Evolutionary conservation across 2,113 vertebrate species (phyloP).

Genomic region (Ceyx cyanopectus): DNA sequence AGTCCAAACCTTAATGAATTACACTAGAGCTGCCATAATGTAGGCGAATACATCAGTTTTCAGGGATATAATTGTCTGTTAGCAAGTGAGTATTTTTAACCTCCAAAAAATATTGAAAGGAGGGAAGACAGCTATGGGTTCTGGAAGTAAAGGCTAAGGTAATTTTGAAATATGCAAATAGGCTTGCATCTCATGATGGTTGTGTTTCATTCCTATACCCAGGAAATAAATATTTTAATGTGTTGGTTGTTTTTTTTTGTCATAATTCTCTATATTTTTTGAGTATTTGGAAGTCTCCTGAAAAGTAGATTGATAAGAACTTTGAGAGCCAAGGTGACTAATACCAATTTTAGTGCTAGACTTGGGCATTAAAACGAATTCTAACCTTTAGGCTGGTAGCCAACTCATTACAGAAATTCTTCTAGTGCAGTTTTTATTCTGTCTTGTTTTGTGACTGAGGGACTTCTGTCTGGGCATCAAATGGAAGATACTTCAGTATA

Average conservation of each 20-base stretch:
- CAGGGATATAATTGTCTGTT: not conserved
- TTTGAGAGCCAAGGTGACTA: constrained; percentile 17
- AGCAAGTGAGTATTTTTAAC: not conserved
- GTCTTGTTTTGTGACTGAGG: constrained; percentile 4
- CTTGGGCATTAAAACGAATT: not conserved
- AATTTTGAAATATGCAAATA: not conserved
- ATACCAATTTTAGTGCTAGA: not conserved
- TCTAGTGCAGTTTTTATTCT: constrained; percentile 52
- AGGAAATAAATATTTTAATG: not conserved
- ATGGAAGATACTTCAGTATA: not conserved
- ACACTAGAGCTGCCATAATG: not conserved
- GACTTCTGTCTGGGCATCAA: not conserved
- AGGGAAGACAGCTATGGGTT: not conserved
- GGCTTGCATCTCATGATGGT: not conserved
- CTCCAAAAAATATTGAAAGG: not conserved
- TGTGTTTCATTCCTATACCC: not conserved
- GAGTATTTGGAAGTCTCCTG: not conserved
- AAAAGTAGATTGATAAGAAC: constrained; percentile 31
- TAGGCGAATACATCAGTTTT: not conserved
- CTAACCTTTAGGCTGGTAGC: not conserved
- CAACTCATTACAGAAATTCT: constrained; percentile 11
- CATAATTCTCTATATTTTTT: not conserved
- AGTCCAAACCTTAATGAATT: constrained; percentile 17
- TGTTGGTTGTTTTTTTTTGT: not conserved
- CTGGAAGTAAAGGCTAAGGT: not conserved